Evolutionary conservation across 2,888 invertebrate species (phyloP), one percentile per base, ranked within the genome.

Genomic region (Pomacea canaliculata): DNA sequence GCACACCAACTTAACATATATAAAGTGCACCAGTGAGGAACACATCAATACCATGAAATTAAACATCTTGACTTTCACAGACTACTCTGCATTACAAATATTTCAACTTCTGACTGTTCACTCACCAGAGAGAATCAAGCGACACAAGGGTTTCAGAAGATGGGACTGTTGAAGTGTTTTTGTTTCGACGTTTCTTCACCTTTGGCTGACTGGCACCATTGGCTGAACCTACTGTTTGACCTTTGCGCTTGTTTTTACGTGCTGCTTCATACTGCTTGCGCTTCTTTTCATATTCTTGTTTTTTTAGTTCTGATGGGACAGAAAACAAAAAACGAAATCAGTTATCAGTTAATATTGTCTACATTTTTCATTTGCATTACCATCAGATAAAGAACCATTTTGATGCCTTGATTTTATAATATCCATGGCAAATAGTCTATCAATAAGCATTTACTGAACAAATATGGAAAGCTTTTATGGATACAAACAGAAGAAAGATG

Each of bases 151-250:
- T 70, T 23, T 48, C 62, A n/a, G 78, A 51, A n/a, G 68, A 18
- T 13, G 69, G 37, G 16, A 46, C n/a, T 73, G 51, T 71, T 75
- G 69, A 87, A 56, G 95, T 60, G n/a, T 95, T 94, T 91, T 97
- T 97, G 48, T 96, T 93, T 10, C 95, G 94, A 70, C 96, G 93
- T 89, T 97, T 97, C 87, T 96, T 96, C 23, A 94, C 83, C 67
- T 82, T 79, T 1, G 73, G 68, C 66, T 70, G 56, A 8, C 48
- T 27, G 56, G 68, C 76, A 59, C 77, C 80, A 1, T 68, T 46
- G 9, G 59, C 48, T 9, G 56, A 68, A 66, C 79, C 81, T 23
- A 81, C 77, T 9, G 79, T 80, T 18, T 78, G 68, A 59, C 75
- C 63, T 60, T 86, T 85, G 51, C 83, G 78, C 73, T 85, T 85